Evolutionary conservation across 1,140 invertebrate genomes (phyloP), one percentile per base, ranked within the genome.

Genomic region (Zophobas morio): DNA sequence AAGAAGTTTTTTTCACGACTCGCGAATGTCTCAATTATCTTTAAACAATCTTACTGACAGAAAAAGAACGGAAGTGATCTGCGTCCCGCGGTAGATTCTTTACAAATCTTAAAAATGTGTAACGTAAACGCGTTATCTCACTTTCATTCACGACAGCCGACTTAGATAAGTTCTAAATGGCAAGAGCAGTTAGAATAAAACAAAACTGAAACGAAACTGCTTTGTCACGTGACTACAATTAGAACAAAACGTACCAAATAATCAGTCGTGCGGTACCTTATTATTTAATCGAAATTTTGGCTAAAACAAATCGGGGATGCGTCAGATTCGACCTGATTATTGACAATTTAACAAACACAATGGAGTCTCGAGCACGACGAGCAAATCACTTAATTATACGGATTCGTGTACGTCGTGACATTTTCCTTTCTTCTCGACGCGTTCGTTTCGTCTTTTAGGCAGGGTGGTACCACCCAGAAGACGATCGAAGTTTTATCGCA

Each of bases 81-180:
- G 53, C 53, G 53, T 34, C 35, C 32, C 20, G 53, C 33, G 20
- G 35, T 54, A 54, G 35, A 54, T 54, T 54, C 33, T 54, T 54
- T 54, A 34, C 53, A 34, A n/a, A 54, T 54, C 53, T 42, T 66
- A 66, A 66, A 66, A 66, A 66, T 42, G 40, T 40, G 37, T 66
- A 33, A 66, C 42, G n/a, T 66, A 66, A 66, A 42, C 6, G 39
- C 60, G 60, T 40, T 66, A 42, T 66, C 60, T 66, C 60, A 42
- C 60, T 66, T 40, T 66, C 39, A 66, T 66, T 39, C 39, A 20
- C 42, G 40, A 42, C 39, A 66, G 42, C 33, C 39, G 60, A 39
- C 35, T 42, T 32, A 51, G 49, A 51, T 51, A 51, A 51, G n/a
- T 6, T 2, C n/a, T 6, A 20, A 51, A 51, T 20, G 3, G 49